These are phyloP conservation scores for Eristalinus aeneus DNA, from an alignment of 2,888 invertebrate species.

Conservation along the genomic window DNA sequence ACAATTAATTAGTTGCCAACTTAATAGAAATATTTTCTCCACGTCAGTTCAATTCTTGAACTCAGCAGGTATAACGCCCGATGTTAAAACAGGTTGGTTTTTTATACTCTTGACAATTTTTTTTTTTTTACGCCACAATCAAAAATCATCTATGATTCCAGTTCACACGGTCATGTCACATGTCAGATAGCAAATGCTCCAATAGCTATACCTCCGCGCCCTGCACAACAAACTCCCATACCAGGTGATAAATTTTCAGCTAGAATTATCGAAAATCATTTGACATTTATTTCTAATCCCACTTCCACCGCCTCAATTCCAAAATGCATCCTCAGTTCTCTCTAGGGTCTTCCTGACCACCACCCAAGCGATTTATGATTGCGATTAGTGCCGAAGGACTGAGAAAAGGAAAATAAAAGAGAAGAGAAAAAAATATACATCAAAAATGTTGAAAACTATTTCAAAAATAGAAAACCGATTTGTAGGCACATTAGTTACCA, in stretches of 20 bases:
- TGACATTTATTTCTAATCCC: neutral
- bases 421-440: slow-evolving; percentile 1
- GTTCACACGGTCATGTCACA: neutral
- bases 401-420: neutral
- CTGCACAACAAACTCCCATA: neutral
- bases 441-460: neutral
- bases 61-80: too few species aligned
- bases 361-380: neutral
- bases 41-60: too few species aligned
- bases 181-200: neutral
- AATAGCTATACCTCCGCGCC: neutral
- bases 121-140: too few species aligned
- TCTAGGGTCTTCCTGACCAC: neutral
- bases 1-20: too few species aligned
- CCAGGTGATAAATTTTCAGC: neutral
- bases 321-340: neutral
- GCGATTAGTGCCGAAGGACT: neutral
- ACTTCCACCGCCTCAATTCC: neutral
- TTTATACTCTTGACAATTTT: too few species aligned
- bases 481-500: slow-evolving; percentile 24
- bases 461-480: slow-evolving; percentile 22
- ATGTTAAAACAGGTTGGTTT: too few species aligned
- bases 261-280: neutral
- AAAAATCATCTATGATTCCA: neutral
- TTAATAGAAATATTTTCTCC: too few species aligned